Evolutionary conservation across 2,888 invertebrate genomes (phyloP).

Genomic region (Formica aserva): DNA sequence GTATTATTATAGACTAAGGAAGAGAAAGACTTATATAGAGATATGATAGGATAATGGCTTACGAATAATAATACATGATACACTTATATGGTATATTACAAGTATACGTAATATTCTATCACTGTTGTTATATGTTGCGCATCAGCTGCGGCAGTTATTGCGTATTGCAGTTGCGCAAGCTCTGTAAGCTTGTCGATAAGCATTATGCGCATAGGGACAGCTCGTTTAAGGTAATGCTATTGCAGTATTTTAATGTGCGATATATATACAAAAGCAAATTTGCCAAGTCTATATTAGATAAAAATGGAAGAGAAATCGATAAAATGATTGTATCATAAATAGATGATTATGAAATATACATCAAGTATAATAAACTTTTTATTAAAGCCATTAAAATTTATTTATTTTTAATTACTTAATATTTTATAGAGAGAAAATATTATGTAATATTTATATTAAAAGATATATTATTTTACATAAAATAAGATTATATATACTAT

Average conservation of each 20-base stretch:
- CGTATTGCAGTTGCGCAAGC: constrained; percentile 7
- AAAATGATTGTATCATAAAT: neutral
- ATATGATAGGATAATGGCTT: neutral
- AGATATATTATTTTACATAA: neutral
- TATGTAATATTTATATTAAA: neutral
- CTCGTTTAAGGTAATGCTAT: constrained; percentile 1
- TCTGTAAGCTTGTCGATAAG: constrained; percentile 10
- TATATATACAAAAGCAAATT: neutral
- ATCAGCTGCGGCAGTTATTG: constrained; percentile 18
- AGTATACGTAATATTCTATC: neutral
- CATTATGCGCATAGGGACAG: constrained; percentile 14
- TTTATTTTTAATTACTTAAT: neutral
- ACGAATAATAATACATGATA: constrained; percentile 9
- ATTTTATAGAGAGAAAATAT: neutral
- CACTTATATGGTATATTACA: constrained; percentile 9
- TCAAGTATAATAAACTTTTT: neutral
- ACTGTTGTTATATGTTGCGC: neutral
- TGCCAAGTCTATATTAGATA: neutral
- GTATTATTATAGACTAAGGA: neutral
- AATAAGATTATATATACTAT: neutral
- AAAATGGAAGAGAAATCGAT: neutral
- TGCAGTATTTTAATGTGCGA: neutral
- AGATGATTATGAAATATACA: neutral
- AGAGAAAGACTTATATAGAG: neutral
- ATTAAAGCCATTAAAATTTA: neutral